These are phyloP conservation scores for Ambastaia sidthimunki DNA, from an alignment of 2,797 vertebrate genomes.

Conservation along the genomic window DNA sequence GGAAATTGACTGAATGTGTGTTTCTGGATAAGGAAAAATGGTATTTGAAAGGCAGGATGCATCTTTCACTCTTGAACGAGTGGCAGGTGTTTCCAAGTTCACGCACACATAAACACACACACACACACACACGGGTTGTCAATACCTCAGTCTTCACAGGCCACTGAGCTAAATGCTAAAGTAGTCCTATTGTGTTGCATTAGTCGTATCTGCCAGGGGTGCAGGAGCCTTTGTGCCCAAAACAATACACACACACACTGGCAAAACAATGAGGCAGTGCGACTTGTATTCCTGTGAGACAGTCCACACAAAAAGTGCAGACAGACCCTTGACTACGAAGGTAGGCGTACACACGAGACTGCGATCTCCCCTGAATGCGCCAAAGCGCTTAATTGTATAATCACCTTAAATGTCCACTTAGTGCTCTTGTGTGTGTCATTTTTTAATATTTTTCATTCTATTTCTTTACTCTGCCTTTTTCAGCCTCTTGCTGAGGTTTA, in stretches of 20 bases:
- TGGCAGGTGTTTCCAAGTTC: constrained; percentile 56
- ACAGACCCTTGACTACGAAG: constrained; percentile 32
- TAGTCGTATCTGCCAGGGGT: constrained; percentile 53
- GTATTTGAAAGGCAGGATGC: constrained; percentile 48
- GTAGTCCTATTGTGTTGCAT: constrained; percentile 55
- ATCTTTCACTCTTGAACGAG: constrained; percentile 55
- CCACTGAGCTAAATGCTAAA: constrained; percentile 56
- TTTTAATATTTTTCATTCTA: constrained; percentile 36
- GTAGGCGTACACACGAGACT: constrained; percentile 1
- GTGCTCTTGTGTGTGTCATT: constrained; percentile 32
- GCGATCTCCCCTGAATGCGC: constrained; percentile 31
- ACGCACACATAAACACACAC: constrained; percentile 35
- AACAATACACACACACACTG: constrained; percentile 53
- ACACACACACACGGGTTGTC: neutral
- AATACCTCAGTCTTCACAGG: constrained; percentile 48
- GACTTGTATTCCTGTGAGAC: constrained; percentile 46
- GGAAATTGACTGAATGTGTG: constrained; percentile 37
- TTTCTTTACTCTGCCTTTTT: constrained; percentile 41
- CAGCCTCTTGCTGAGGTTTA: constrained; percentile 59
- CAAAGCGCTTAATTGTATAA: constrained; percentile 51
- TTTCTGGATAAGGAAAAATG: constrained; percentile 20
- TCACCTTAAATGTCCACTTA: constrained; percentile 41
- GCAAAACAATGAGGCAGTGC: constrained; percentile 49
- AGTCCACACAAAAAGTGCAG: constrained; percentile 46
- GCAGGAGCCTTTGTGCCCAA: constrained; percentile 54